A percentile compares a stretch with the other conserved stretches of the same genome.
Conservation (phyloP, 2,888 invertebrate genomes). For the Spodoptera littoralis region DNA sequence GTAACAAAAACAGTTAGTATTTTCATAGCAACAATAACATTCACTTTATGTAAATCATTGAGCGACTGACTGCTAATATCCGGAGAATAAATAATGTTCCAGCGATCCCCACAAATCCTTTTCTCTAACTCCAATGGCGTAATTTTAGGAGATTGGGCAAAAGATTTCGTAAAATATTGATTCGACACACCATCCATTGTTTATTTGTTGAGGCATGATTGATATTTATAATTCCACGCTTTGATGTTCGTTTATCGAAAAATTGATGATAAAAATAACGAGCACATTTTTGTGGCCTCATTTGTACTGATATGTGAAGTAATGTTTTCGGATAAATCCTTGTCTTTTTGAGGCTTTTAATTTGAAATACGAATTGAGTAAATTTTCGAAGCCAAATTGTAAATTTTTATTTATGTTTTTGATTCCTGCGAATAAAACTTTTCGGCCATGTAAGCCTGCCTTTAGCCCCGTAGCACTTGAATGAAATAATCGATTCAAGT, state of each 20-base stretch:
- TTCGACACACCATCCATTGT: slow-evolving; percentile 56
- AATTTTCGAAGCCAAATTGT: too few species aligned
- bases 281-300: not conserved
- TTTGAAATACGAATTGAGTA: too few species aligned
- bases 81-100: slow-evolving; percentile 75
- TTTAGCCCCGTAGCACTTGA: too few species aligned
- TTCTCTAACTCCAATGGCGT: slow-evolving; percentile 57
- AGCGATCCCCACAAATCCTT: slow-evolving; percentile 66
- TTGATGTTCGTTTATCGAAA: slow-evolving; percentile 29
- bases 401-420: too few species aligned
- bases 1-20: slow-evolving; percentile 45
- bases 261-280: slow-evolving; percentile 8
- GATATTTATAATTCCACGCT: slow-evolving; percentile 36
- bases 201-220: slow-evolving; percentile 52
- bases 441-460: too few species aligned
- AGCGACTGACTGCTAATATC: slow-evolving; percentile 77
- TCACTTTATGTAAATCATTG: slow-evolving; percentile 74
- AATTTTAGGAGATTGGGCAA: slow-evolving; percentile 56
- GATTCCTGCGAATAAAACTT: too few species aligned
- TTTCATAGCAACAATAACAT: slow-evolving; percentile 62
- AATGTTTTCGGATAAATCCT: too few species aligned
- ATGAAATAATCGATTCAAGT: too few species aligned
- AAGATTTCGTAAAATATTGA: slow-evolving; percentile 64
- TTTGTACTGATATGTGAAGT: slow-evolving; percentile 1
- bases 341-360: too few species aligned